Evolutionary conservation across 2,113 vertebrate genomes (phyloP), one percentile per base, ranked within the genome.

Genomic region (Pygoscelis antarcticus): DNA sequence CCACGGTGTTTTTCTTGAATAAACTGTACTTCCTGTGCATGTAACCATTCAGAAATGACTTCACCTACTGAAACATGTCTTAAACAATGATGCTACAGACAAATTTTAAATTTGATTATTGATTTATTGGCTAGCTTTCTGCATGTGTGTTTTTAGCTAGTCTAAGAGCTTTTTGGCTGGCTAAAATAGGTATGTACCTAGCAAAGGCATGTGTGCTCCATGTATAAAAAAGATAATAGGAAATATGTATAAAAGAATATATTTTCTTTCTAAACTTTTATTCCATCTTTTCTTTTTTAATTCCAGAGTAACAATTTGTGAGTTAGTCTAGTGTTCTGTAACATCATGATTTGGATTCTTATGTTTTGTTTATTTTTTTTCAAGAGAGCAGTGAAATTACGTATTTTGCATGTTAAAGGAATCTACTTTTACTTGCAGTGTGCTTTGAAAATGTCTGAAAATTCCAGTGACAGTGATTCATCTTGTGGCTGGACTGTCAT

Each of bases 401-500:
- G 0, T 86, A 6, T 49, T 14, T 90, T 85, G 32, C 22, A 16
- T 89, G 49, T 91, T 94, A 74, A 58, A 95, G 70, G 32, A 58
- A 9, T 88, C 15, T 95, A 19, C 68, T 91, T 97, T 60, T 95
- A 27, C 91, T 98, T 97, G 27, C 97, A 98, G 98, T 2, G 94
- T 90, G 68, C 76, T 93, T 95, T 96, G 95, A 98, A 97, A 95
- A 99, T 99, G 99, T 99, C 99, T 76, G 99, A 99, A 93, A 99
- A 98, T 84, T 99, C 99, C 74, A 99, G 99, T 96, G 99, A 99
- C 97, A 98, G 99, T 22, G 99, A 99, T 96, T 99, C 99, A 10
- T 99, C 99, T 51, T 99, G 99, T 93, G 99, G 99, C 78, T 99
- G 99, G 99, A 99, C 99, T 54, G 99, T 99, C 93, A 99, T 99